Base-by-base conservation (phyloP, 2,888 invertebrate genomes). In the Strigamia crassipes region DNA sequence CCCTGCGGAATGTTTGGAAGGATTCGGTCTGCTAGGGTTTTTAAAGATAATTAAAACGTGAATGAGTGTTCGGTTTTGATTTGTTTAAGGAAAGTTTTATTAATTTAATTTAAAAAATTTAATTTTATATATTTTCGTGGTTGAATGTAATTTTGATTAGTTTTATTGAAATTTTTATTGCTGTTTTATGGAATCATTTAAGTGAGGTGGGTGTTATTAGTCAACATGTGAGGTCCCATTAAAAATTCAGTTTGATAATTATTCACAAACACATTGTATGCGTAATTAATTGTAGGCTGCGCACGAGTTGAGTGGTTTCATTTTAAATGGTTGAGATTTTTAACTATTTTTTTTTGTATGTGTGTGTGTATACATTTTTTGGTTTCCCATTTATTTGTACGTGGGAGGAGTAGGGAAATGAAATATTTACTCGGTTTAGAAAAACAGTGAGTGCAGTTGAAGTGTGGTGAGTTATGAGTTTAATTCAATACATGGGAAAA, bases 181-280 rank as follows among this genome's bases (percentile, higher is more conserved):
- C 18, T n/a, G 21, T 66, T 66, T 66, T 66, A n/a, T 66, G 21
- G 10, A 66, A 66, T 21, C 61, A 21, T 66, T 66, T 66, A 21
- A 66, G 46, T 46, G 15, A 46, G 13, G 13, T 12, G 21, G 12
- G 23, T 21, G 61, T 21, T 66, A 21, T 51, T 51, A 51, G 51
- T 51, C 51, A 38, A 38, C 38, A 38, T 38, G 38, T 38, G 38
- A 51, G 51, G 51, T 51, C 51, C 0, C 61, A 66, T 66, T 66
- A 66, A 66, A 66, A 66, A 66, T 66, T 18, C 23, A 66, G 61
- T 66, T 66, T 66, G 21, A 66, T 66, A 66, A 66, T 66, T 66
- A 66, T 66, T 66, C 23, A 23, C 61, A 66, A 66, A 66, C 61
- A 66, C 23, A 23, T 23, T 23, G 61, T 66, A 18, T 66, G 61